phyloP scores from a whole-genome alignment of 2,113 vertebrate genomes.

The Sula dactylatra region DNA sequence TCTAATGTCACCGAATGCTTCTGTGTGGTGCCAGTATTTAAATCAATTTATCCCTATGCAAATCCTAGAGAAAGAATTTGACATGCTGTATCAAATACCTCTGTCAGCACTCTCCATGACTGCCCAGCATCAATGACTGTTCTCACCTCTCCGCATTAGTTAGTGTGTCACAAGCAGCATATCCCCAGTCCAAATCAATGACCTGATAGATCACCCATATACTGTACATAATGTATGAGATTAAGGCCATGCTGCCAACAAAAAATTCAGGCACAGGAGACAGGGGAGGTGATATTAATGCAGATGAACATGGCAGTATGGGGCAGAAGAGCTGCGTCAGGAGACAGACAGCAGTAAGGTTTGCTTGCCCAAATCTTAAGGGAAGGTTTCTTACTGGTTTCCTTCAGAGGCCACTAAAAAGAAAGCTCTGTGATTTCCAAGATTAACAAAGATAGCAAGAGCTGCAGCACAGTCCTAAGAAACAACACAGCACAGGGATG shows the following conservation, averaged over 20 bases:
- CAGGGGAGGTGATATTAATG: neutral
- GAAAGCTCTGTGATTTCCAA: neutral
- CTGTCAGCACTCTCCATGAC: neutral
- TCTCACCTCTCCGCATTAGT: neutral
- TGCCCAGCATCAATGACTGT: neutral
- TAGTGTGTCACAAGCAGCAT: neutral
- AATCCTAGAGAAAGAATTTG: neutral
- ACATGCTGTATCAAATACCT: neutral
- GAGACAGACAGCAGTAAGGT: neutral
- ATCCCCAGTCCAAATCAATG: neutral
- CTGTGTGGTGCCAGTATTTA: neutral
- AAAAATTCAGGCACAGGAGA: neutral
- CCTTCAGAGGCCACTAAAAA: neutral
- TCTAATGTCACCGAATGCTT: neutral
- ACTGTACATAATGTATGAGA: neutral
- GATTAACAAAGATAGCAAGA: neutral
- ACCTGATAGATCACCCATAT: neutral
- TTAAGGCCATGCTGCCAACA: neutral
- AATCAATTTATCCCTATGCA: neutral
- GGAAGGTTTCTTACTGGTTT: neutral
- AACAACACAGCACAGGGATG: neutral
- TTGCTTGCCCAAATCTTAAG: neutral
- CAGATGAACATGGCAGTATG: neutral
- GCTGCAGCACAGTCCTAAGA: neutral
- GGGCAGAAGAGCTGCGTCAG: neutral